phyloP scores from a whole-genome alignment of 2,113 vertebrate species.

The Menidia beryllina region DNA sequence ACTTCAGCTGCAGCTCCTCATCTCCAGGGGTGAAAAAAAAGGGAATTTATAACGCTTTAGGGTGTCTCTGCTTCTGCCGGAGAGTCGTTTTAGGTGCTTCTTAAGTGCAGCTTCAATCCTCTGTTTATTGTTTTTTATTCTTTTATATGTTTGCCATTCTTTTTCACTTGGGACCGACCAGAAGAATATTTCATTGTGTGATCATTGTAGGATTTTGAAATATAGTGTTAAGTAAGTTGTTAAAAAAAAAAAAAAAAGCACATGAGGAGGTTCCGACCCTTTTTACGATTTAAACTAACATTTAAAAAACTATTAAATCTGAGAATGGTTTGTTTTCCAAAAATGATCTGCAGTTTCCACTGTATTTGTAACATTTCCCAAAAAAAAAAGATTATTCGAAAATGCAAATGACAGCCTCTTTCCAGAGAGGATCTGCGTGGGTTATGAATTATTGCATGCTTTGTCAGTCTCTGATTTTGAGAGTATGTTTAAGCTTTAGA shows the following conservation, averaged over 20 bases:
- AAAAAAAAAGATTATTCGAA: background rate
- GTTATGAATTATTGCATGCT: conserved; percentile 22
- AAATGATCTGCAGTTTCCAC: conserved; percentile 25
- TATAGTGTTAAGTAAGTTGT: too few species aligned
- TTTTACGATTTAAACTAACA: background rate
- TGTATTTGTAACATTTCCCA: background rate
- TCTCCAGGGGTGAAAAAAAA: conserved; percentile 55
- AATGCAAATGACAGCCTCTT: conserved; percentile 4
- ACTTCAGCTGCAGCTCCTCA: conserved; percentile 36
- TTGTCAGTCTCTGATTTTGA: conserved; percentile 6
- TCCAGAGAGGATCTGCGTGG: background rate
- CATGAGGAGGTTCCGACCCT: background rate
- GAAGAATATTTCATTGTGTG: conserved; percentile 20
- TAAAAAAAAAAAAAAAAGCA: too few species aligned
- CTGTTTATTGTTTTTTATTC: conserved; percentile 2
- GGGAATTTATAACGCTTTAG: conserved; percentile 34
- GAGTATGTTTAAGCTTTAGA: conserved; percentile 4
- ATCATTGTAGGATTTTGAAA: background rate
- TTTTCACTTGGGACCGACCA: conserved; percentile 22
- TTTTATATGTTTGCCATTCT: conserved; percentile 24
- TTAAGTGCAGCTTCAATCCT: conserved; percentile 45
- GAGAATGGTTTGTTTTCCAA: conserved; percentile 20
- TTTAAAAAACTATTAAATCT: background rate
- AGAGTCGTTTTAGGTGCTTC: conserved; percentile 23
- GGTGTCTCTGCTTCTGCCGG: conserved; percentile 13